Percentiles rank a stretch among this genome's conserved stretches.
These are phyloP conservation scores for Campoletis sonorensis DNA, from an alignment of 1,140 invertebrate genomes.

Conservation along the genomic window DNA sequence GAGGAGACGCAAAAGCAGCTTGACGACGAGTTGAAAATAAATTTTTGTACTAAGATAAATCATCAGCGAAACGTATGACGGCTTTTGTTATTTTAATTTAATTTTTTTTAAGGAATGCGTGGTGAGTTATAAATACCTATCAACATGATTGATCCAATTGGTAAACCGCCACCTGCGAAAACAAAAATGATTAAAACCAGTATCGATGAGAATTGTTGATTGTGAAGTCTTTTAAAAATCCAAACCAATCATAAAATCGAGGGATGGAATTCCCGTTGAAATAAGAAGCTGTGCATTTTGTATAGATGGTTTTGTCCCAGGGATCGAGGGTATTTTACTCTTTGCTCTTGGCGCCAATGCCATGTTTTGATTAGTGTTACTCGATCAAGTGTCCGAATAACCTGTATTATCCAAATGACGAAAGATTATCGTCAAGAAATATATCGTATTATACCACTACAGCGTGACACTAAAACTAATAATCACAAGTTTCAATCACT, in stretches of 20 bases:
- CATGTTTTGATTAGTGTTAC: conserved; percentile 45
- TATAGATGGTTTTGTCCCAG: conserved; percentile 81
- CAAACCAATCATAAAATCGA: conserved; percentile 82
- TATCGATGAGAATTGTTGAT: too few relatives aligned
- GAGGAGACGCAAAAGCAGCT: too few relatives aligned
- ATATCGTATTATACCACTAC: too few relatives aligned
- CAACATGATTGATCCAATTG: conserved; percentile 79
- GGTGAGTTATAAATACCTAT: conserved; percentile 77
- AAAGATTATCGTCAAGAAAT: too few relatives aligned
- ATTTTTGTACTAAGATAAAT: too few relatives aligned
- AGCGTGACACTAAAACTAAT: too few relatives aligned
- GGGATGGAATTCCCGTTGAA: conserved; percentile 84
- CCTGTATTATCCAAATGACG: neutral
- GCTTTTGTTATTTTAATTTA: too few relatives aligned
- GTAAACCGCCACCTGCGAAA: conserved; percentile 79
- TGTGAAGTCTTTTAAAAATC: neutral
- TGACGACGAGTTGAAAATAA: too few relatives aligned
- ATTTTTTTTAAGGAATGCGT: too few relatives aligned
- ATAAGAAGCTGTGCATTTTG: conserved; percentile 83
- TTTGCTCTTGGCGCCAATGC: conserved; percentile 46
- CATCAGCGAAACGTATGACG: too few relatives aligned
- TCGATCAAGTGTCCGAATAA: neutral
- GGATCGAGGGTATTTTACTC: conserved; percentile 71
- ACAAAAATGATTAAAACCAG: neutral
- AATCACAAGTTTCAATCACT: too few relatives aligned